A percentile compares a stretch with the other conserved stretches of the same genome.
Conservation (phyloP, 2,888 invertebrate genomes). For the Halictus quadricinctus region DNA sequence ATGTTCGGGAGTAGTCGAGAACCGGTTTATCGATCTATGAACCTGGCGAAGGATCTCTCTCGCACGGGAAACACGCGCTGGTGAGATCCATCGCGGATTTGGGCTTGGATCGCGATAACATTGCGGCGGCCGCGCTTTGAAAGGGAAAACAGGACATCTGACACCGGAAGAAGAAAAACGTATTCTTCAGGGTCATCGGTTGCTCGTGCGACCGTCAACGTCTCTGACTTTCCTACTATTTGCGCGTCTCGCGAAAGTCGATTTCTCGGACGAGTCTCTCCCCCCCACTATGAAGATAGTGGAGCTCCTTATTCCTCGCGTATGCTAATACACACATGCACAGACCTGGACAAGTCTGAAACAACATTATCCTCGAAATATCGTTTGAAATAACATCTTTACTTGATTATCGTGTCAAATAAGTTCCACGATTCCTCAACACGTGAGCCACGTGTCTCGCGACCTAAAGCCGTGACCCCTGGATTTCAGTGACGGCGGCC, state of each 20-base stretch:
- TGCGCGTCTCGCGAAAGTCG: background rate
- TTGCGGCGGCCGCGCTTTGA: conserved; percentile 28
- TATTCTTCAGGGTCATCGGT: too few relatives aligned
- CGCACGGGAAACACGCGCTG: too few relatives aligned
- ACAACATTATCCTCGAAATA: background rate
- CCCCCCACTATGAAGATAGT: background rate
- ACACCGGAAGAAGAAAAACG: conserved; percentile 4
- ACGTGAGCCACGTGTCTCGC: too few relatives aligned
- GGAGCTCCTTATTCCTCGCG: background rate
- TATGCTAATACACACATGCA: background rate
- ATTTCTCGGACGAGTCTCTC: background rate
- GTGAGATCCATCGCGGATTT: background rate
- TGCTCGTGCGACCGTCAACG: background rate
- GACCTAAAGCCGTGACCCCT: background rate
- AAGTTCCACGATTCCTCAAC: too few relatives aligned
- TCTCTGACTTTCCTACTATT: background rate
- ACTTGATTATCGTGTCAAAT: too few relatives aligned
- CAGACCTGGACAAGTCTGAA: background rate
- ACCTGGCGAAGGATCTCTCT: background rate
- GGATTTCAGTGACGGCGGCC: background rate
- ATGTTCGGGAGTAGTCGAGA: background rate
- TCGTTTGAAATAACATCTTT: too few relatives aligned
- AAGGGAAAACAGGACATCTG: conserved; percentile 42
- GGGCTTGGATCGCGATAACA: conserved; percentile 31
- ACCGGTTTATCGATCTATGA: background rate